Evolutionary conservation across 2,888 invertebrate species (phyloP).

Genomic region (Flexamia atlantica): DNA sequence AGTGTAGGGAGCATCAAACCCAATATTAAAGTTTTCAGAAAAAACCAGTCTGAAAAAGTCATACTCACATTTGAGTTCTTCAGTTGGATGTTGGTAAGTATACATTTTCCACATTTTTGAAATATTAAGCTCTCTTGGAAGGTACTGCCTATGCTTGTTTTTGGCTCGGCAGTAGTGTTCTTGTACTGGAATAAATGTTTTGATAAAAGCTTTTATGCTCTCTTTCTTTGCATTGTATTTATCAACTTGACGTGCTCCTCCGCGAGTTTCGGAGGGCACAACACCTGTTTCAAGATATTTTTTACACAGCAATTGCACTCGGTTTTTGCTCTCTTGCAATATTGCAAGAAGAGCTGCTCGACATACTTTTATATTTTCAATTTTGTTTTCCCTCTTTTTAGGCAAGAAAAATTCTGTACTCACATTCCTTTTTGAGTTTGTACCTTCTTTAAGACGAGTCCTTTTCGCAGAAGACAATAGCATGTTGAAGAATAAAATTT

Average conservation of each 20-base stretch:
- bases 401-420: conserved; percentile 37
- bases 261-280: not conserved
- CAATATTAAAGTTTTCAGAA: conserved; percentile 38
- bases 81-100: not conserved
- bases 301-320: conserved; percentile 23
- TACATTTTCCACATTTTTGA: conserved; percentile 55
- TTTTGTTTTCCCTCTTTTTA: not conserved
- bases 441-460: not conserved
- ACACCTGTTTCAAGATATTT: conserved; percentile 38
- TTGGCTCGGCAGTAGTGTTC: conserved; percentile 46
- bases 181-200: conserved; percentile 8
- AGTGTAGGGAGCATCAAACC: conserved; percentile 31
- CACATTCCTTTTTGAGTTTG: not conserved
- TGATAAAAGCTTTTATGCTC: conserved; percentile 6
- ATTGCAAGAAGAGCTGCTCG: conserved; percentile 15
- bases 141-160: conserved; percentile 12
- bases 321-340: conserved; percentile 31
- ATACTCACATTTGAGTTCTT: not conserved
- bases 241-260: conserved; percentile 30
- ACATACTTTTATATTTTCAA: conserved; percentile 17
- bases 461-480: conserved; percentile 34
- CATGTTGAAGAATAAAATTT: conserved; percentile 41
- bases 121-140: conserved; percentile 12
- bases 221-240: conserved; percentile 21
- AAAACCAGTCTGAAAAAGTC: conserved; percentile 28